Base-by-base conservation (phyloP, 2,797 vertebrate genomes). In the Caiman crocodilus region DNA sequence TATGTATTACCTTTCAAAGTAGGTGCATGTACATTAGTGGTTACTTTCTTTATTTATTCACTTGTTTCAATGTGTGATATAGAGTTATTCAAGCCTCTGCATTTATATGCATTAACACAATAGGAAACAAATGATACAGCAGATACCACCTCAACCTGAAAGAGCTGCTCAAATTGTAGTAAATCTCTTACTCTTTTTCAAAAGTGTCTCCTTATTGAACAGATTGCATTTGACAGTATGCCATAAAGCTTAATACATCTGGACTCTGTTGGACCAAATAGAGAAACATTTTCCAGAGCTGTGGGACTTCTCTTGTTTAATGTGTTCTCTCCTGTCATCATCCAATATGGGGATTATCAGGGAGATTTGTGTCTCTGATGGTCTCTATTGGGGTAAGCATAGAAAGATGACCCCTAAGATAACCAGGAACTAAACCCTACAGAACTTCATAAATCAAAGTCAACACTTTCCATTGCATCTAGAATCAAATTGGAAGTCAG, bases 41-140 rank as follows among this genome's bases (percentile, higher is more conserved):
- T 82, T 94, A 94, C 96, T 92, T 90, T 74, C 50, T 79, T 88
- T 87, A 87, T 90, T 89, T 93, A 90, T 96, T 95, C 35, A 9
- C 35, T 25, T 42, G 32, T 71, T 92, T 69, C 75, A 89, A 69
- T 84, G 65, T 91, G 89, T 91, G 82, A 87, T 91, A 79, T 82
- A 57, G n/a, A 82, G 30, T 83, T 87, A 87, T 84, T 42, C 25
- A 10, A 85, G 74, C 59, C 85, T 87, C 90, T 63, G 71, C 79
- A 79, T 95, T 85, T 90, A 67, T 81, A 69, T 56, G 14, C 16
- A 84, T 89, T 94, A 94, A 75, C 61, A 79, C 23, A 79, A 92
- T 58, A 64, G 23, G 10, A 94, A 86, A 87, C 71, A 80, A 91
- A 94, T 89, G 35, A 23, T 10, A 50, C 3, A 10, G 42, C 3